Percentiles rank a stretch among this genome's conserved stretches.
Conservation (phyloP, 2,113 vertebrate species). For the Crotalus tigris region DNA sequence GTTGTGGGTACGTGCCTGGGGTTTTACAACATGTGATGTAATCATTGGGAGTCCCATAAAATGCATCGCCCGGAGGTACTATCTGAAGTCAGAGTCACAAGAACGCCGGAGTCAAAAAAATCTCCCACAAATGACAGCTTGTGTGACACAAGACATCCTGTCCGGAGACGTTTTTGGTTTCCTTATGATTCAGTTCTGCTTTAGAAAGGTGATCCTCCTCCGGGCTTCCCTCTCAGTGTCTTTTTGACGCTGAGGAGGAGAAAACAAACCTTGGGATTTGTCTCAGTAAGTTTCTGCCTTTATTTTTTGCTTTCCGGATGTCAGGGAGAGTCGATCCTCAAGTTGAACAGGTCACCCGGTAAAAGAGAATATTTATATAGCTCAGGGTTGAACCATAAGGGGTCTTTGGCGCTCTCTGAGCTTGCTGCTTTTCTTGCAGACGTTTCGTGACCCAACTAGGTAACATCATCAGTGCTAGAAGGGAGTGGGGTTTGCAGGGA, state of each 20-base stretch:
- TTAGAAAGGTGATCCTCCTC: not conserved
- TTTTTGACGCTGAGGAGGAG: not conserved
- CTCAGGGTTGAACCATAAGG: no score
- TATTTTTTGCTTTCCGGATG: not conserved
- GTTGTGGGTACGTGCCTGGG: not conserved
- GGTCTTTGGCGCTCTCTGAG: no score
- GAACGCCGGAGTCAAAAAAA: not conserved
- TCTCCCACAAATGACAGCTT: not conserved
- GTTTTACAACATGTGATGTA: constrained; percentile 14
- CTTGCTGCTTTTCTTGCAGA: not conserved
- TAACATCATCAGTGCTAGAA: not conserved
- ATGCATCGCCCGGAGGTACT: constrained; percentile 17
- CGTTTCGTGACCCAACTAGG: not conserved
- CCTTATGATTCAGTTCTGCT: constrained; percentile 3
- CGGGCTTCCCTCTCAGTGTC: not conserved
- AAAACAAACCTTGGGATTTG: not conserved
- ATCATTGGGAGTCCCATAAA: constrained; percentile 42
- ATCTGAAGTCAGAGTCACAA: not conserved
- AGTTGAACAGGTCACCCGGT: not conserved
- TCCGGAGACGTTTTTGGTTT: not conserved
- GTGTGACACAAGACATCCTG: constrained; percentile 9
- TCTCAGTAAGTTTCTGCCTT: not conserved
- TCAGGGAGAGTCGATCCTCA: not conserved
- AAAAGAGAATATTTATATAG: not conserved
- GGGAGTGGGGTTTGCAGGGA: no score